Conservation (phyloP, 2,113 vertebrate species). For the Nicator chloris region DNA sequence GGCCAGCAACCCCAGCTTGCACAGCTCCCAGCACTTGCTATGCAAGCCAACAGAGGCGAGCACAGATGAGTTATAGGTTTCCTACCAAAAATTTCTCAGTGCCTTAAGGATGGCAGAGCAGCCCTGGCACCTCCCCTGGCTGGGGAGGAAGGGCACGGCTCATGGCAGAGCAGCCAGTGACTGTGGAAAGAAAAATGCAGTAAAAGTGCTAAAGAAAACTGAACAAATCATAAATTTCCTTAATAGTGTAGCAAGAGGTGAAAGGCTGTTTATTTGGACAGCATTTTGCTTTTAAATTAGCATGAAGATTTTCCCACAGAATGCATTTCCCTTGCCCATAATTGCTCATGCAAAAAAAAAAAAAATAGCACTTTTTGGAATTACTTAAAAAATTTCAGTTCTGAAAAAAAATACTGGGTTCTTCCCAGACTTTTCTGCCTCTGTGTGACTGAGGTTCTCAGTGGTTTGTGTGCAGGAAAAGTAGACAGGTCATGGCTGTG, state of each 20-base stretch:
- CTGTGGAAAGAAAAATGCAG: not conserved
- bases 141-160: not conserved
- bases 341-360: not conserved
- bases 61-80: not conserved
- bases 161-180: not conserved
- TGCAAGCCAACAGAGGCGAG: not conserved
- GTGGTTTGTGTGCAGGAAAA: not conserved
- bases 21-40: not conserved
- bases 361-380: not conserved
- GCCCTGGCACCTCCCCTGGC: not conserved
- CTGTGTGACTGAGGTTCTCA: accelerated
- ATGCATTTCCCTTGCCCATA: not conserved
- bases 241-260: not conserved
- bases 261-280: not conserved
- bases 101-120: not conserved
- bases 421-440: not conserved
- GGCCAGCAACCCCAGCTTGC: not conserved
- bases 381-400: not conserved
- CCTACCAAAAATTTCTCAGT: not conserved
- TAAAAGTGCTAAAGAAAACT: not conserved
- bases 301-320: not conserved
- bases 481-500: accelerated
- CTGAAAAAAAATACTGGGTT: not conserved
- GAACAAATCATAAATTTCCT: not conserved
- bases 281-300: not conserved